Evolutionary conservation across 2,888 invertebrate species (phyloP), one percentile per base, ranked within the genome.

Genomic region (Macroteleia sp.): DNA sequence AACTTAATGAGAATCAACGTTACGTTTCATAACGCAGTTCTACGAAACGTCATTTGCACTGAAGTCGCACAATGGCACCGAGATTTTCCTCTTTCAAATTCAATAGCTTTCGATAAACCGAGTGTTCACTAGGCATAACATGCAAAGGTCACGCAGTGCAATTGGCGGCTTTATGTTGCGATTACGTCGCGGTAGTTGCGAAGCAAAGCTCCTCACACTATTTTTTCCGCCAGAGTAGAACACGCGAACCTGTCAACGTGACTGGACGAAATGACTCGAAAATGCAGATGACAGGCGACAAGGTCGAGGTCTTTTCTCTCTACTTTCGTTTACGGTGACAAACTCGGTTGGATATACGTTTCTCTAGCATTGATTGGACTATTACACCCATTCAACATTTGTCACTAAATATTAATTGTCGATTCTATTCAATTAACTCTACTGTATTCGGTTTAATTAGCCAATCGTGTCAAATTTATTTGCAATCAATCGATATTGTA

Each of bases 141-240:
- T 66, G 32, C 54, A 66, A 66, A 66, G 54, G 54, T 44, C 54
- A 66, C 52, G 36, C 5, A 54, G 44, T 44, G 66, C 66, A 25
- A 44, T 42, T 41, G 64, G 64, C 34, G 34, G 54, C 66, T 54
- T 54, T 66, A 34, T 42, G 32, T 54, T 54, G 20, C 17, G 32
- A 52, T 64, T 54, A 54, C 22, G 12, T 14, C 12, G 28, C 17
- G 8, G 25, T 14, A 25, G 9, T 44, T n/a, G n/a, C n/a, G n/a
- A n/a, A n/a, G 44, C 22, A 16, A 44, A 34, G 42, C 22, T 34
- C n/a, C 12, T 42, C 22, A 22, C 46, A 44, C 42, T 28, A 32
- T 19, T 44, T 59, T 32, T 10, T 32, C n/a, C n/a, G n/a, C n/a
- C n/a, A 46, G 5, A 34, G 28, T 28, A 16, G 10, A 28, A 56